Base-by-base conservation (phyloP, 2,888 invertebrate species). In the Agelastica alni region DNA sequence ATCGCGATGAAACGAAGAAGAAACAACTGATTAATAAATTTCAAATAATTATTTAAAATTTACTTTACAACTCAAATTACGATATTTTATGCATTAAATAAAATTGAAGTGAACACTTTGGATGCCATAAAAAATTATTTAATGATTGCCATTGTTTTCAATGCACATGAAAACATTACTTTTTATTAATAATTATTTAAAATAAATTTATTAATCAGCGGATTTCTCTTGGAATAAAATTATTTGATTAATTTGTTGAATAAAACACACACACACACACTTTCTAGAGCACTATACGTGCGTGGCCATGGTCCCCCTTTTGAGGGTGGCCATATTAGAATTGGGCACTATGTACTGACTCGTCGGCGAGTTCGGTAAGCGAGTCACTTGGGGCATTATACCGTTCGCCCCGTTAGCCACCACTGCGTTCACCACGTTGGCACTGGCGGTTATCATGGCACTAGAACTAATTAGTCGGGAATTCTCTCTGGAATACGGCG, bases 221-320 rank as follows among this genome's bases (percentile, higher is more conserved):
- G n/a, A n/a, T n/a, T n/a, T n/a, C n/a, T n/a, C n/a, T n/a, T n/a
- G n/a, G n/a, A n/a, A n/a, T 14, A 16, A 39, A 20, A 20, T 39
- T 20, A 28, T 47, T 45, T 26, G 37, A 16, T 37, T 47, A 37
- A 36, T 34, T 30, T 28, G n/a, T 18, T 26, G 28, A n/a, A n/a
- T n/a, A n/a, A n/a, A n/a, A n/a, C n/a, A n/a, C n/a, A n/a, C n/a
- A n/a, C n/a, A n/a, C n/a, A n/a, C n/a, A n/a, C n/a, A n/a, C n/a
- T n/a, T n/a, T n/a, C n/a, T n/a, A 14, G 12, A 49, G 57, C 62
- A 73, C 82, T 83, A 85, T 79, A 85, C 85, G 71, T 85, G 85
- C 72, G 85, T 85, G 62, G 85, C 85, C 74, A 85, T 78, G 41
- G 84, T 83, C 56, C 83, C 84, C 45, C 85, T 79, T 70, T 85